These are phyloP conservation scores for Parascotia fuliginaria DNA, from an alignment of 2,888 invertebrate genomes.

Conservation along the genomic window DNA sequence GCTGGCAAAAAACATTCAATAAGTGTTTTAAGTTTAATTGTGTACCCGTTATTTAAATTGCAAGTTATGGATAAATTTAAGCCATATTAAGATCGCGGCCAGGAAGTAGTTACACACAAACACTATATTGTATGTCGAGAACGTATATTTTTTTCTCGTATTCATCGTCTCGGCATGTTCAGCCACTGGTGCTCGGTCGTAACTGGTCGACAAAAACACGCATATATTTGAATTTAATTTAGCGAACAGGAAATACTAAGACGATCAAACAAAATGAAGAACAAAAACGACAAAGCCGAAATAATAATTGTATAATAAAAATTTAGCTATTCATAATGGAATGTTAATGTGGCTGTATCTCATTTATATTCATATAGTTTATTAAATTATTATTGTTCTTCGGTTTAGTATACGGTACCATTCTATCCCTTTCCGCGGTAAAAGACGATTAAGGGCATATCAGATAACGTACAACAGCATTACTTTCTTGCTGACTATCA, in stretches of 20 bases:
- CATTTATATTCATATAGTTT: not conserved
- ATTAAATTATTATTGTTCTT: not conserved
- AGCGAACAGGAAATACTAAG: constrained; percentile 78
- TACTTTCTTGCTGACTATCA: too few species aligned
- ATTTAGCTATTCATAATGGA: constrained; percentile 28
- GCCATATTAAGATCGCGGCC: constrained; percentile 29
- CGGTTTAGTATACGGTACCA: too few species aligned
- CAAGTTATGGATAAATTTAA: constrained; percentile 1
- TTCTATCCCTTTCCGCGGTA: too few species aligned
- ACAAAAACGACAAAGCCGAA: constrained; percentile 41
- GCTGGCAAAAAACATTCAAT: too few species aligned
- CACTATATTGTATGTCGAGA: constrained; percentile 47
- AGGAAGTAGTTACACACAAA: constrained; percentile 59
- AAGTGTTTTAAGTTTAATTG: not conserved
- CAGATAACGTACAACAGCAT: too few species aligned
- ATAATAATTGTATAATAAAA: constrained; percentile 32
- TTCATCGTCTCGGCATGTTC: constrained; percentile 46
- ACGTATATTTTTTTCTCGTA: constrained; percentile 49
- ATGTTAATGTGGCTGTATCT: constrained; percentile 17
- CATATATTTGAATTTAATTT: constrained; percentile 82
- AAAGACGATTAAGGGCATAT: too few species aligned
- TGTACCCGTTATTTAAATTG: not conserved
- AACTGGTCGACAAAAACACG: constrained; percentile 78
- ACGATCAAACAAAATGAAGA: constrained; percentile 57
- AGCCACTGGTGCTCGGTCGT: constrained; percentile 49